These are phyloP conservation scores for Anguilla anguilla DNA, from an alignment of 2,797 vertebrate genomes.

Conservation along the genomic window DNA sequence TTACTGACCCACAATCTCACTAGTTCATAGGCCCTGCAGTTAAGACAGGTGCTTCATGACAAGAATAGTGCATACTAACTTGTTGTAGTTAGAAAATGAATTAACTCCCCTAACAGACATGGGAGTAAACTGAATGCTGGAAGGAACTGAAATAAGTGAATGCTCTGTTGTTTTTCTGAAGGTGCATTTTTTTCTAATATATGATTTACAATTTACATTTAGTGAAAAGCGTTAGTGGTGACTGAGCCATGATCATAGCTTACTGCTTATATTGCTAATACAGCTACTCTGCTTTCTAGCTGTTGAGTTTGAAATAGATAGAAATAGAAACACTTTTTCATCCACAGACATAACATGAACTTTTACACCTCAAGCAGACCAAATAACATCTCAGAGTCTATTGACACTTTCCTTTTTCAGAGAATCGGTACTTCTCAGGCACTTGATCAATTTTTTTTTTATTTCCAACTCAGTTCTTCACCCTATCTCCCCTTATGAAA, in stretches of 20 bases:
- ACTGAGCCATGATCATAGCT: conserved; percentile 41
- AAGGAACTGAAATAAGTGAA: not conserved
- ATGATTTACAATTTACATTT: not conserved
- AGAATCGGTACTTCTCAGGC: not conserved
- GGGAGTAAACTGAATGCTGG: not conserved
- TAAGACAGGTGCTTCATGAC: not conserved
- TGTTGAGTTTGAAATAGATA: not conserved
- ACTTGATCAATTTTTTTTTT: not conserved
- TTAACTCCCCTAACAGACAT: not conserved
- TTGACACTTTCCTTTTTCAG: not conserved
- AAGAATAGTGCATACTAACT: not conserved
- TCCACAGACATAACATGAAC: not conserved
- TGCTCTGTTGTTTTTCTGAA: not conserved
- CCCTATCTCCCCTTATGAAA: not conserved
- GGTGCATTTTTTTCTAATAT: not conserved
- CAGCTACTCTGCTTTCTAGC: conserved; percentile 48
- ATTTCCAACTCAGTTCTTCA: not conserved
- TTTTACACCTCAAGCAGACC: not conserved
- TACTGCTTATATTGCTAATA: conserved; percentile 48
- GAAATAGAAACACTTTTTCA: not conserved
- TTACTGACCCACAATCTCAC: not conserved
- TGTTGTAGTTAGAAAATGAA: not conserved
- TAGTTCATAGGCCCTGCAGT: not conserved
- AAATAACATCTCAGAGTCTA: not conserved
- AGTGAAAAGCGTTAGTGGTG: conserved; percentile 39